phyloP scores from a whole-genome alignment of 2,888 invertebrate species.

The Diplolepis rosae region DNA sequence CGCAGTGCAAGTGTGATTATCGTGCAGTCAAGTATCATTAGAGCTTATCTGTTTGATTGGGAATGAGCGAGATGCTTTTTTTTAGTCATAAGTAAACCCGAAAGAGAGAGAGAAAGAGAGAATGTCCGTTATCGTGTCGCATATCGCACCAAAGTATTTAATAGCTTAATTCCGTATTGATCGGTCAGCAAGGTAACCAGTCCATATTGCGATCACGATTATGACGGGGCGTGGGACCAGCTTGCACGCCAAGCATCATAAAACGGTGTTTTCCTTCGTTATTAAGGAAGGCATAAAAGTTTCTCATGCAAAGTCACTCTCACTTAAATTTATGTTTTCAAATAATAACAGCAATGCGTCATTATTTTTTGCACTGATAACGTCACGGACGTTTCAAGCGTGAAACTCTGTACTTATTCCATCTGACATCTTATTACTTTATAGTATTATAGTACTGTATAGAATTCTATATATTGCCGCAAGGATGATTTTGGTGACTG shows the following conservation, averaged over 20 bases:
- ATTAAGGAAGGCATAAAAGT: slow-evolving; percentile 40
- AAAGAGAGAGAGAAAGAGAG: slow-evolving; percentile 22
- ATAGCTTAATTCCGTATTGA: slow-evolving; percentile 65
- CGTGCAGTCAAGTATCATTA: too few species aligned
- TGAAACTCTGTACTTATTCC: not conserved
- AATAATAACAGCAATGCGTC: slow-evolving; percentile 23
- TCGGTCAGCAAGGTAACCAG: slow-evolving; percentile 46
- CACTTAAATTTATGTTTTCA: slow-evolving; percentile 45
- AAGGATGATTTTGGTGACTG: too few species aligned
- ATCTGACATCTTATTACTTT: not conserved
- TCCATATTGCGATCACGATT: slow-evolving; percentile 49
- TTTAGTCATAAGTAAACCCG: not conserved
- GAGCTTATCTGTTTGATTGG: not conserved
- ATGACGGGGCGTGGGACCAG: slow-evolving; percentile 39
- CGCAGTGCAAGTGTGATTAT: too few species aligned
- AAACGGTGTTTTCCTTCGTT: slow-evolving; percentile 43
- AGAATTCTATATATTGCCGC: not conserved
- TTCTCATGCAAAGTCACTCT: slow-evolving; percentile 41
- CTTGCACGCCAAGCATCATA: slow-evolving; percentile 49
- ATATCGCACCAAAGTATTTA: slow-evolving; percentile 53
- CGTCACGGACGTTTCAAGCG: slow-evolving; percentile 2
- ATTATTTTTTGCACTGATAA: slow-evolving; percentile 10
- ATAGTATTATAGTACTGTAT: not conserved
- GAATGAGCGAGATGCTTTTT: not conserved
- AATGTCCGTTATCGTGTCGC: slow-evolving; percentile 47